Evolutionary conservation across 1,140 invertebrate genomes (phyloP).

Genomic region (Musca domestica): DNA sequence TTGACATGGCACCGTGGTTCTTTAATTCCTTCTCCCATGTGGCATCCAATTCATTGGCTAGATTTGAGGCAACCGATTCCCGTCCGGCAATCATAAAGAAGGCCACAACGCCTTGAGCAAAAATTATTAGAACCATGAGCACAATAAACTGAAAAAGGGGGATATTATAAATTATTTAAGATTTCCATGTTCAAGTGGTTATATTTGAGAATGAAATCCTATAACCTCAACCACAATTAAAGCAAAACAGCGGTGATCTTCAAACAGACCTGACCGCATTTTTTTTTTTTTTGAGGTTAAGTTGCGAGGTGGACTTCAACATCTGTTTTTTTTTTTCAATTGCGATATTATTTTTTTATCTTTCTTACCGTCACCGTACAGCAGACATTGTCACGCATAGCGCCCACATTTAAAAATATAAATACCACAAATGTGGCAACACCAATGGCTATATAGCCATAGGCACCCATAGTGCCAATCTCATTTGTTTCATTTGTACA

Average conservation of each 20-base stretch:
- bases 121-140: slow-evolving; percentile 36
- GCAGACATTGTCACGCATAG: slow-evolving; percentile 44
- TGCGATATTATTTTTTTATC: neutral
- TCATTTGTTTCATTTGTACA: slow-evolving; percentile 38
- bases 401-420: slow-evolving; percentile 43
- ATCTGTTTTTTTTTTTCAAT: neutral
- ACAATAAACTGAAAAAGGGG: slow-evolving; percentile 40
- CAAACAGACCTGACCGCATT: no score
- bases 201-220: no score
- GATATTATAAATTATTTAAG: no score
- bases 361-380: slow-evolving; percentile 44
- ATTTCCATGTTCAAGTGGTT: no score
- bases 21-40: slow-evolving; percentile 45
- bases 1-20: slow-evolving; percentile 45
- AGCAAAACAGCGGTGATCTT: no score
- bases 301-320: no score
- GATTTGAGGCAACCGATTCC: slow-evolving; percentile 30
- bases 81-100: slow-evolving; percentile 27
- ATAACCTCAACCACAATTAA: neutral
- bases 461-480: slow-evolving; percentile 27
- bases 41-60: slow-evolving; percentile 36
- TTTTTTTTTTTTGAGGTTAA: no score
- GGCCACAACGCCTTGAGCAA: slow-evolving; percentile 33
- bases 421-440: slow-evolving; percentile 33
- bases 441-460: slow-evolving; percentile 36